Evolutionary conservation across 2,888 invertebrate species (phyloP).

Genomic region (Melinaea marsaeus): DNA sequence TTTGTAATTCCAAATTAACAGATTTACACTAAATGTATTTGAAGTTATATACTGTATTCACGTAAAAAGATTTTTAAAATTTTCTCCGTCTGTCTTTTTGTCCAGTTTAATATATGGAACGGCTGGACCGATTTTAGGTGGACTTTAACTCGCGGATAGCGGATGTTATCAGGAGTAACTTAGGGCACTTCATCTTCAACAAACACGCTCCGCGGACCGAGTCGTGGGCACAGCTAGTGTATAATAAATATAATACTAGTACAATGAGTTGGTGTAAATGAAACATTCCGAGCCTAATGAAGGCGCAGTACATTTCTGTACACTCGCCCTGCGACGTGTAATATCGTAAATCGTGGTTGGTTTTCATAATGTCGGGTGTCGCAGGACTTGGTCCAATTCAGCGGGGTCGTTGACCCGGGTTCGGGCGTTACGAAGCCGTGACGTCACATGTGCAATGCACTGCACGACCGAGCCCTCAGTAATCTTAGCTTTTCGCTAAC

Average conservation of each 20-base stretch:
- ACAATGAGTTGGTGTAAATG: neutral
- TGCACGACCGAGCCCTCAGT: constrained; percentile 33
- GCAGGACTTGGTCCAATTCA: constrained; percentile 74
- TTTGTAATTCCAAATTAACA: too few species aligned
- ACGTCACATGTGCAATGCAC: constrained; percentile 68
- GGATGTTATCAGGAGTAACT: too few species aligned
- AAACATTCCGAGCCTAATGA: constrained; percentile 9
- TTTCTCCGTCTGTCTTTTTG: too few species aligned
- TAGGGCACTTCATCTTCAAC: too few species aligned
- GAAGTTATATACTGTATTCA: too few species aligned
- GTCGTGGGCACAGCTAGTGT: too few species aligned
- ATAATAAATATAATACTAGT: neutral
- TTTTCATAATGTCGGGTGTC: constrained; percentile 55
- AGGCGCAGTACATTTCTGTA: constrained; percentile 33
- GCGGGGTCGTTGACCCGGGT: constrained; percentile 66
- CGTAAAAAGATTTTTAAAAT: too few species aligned
- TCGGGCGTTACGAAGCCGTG: constrained; percentile 61
- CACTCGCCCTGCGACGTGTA: constrained; percentile 45
- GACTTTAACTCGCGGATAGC: too few species aligned
- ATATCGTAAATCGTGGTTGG: constrained; percentile 59
- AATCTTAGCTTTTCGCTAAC: neutral
- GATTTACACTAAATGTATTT: too few species aligned
- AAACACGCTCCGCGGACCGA: too few species aligned
- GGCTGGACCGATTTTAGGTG: too few species aligned
- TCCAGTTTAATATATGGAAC: too few species aligned